Evolutionary conservation across 2,113 vertebrate species (phyloP).

Genomic region (Thinocorus orbignyianus): DNA sequence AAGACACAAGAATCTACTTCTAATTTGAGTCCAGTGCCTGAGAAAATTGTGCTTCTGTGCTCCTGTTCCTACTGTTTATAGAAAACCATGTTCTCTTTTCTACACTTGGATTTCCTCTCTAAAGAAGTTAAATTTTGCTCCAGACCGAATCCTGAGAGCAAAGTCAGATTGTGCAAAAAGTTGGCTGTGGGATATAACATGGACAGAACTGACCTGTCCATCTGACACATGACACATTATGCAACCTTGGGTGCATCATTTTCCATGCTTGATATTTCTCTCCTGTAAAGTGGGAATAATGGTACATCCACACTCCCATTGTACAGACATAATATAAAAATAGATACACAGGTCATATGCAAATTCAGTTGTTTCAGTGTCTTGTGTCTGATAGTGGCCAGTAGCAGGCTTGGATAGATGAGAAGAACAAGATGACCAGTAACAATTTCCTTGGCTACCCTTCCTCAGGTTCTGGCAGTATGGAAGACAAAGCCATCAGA

Average conservation of each 20-base stretch:
- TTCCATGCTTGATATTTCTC: neutral
- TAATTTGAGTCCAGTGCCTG: rapidly evolving
- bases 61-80: neutral
- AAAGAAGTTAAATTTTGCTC: neutral
- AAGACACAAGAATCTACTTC: neutral
- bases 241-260: neutral
- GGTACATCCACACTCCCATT: neutral
- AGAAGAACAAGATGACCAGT: neutral
- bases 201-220: neutral
- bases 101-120: neutral
- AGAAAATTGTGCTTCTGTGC: neutral
- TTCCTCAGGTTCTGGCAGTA: neutral
- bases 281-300: neutral
- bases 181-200: neutral
- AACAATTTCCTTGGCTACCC: neutral
- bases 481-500: neutral
- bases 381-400: neutral
- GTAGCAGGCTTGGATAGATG: neutral
- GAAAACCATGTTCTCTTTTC: neutral
- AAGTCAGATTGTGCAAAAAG: neutral
- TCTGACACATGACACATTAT: neutral
- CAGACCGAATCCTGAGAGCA: neutral
- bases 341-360: neutral
- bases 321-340: neutral
- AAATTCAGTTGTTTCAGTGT: neutral